Conservation (phyloP, 1,140 invertebrate genomes). For the Cyrtorhinus lividipennis region DNA sequence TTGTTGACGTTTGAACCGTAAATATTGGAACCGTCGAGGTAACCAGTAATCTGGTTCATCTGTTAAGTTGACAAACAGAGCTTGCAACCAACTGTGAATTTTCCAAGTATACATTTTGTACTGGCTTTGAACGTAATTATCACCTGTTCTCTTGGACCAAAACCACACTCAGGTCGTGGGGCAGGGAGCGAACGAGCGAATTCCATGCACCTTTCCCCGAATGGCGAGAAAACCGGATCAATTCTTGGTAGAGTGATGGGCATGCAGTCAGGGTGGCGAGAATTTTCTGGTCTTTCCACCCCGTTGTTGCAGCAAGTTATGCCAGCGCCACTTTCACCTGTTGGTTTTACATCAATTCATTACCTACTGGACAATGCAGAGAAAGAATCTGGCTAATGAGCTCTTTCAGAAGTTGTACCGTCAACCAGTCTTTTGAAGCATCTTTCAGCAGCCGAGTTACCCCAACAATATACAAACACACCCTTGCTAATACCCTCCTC, state of each 20-base stretch:
- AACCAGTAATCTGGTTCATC: conserved; percentile 55
- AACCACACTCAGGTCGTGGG: conserved; percentile 36
- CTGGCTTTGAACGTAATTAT: conserved; percentile 32
- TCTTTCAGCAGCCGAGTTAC: too few species aligned
- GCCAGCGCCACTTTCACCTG: conserved; percentile 27
- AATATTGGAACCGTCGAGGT: conserved; percentile 50
- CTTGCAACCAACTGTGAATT: not conserved
- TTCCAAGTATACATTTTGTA: not conserved
- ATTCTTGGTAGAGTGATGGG: conserved; percentile 40
- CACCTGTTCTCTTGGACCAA: conserved; percentile 38
- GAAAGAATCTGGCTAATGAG: too few species aligned
- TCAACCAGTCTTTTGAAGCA: too few species aligned
- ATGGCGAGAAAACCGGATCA: conserved; percentile 31
- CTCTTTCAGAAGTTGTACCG: too few species aligned
- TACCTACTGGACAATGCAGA: too few species aligned
- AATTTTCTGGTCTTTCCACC: conserved; percentile 30
- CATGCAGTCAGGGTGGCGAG: conserved; percentile 41
- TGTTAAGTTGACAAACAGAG: conserved; percentile 26
- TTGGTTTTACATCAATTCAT: too few species aligned
- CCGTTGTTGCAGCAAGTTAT: conserved; percentile 30
- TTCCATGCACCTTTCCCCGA: conserved; percentile 34
- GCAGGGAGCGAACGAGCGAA: conserved; percentile 38
- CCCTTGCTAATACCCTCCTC: too few species aligned
- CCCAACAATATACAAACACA: too few species aligned
- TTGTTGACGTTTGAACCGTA: conserved; percentile 51